phyloP scores from a whole-genome alignment of 2,888 invertebrate species.

The Mechanitis messenoides region DNA sequence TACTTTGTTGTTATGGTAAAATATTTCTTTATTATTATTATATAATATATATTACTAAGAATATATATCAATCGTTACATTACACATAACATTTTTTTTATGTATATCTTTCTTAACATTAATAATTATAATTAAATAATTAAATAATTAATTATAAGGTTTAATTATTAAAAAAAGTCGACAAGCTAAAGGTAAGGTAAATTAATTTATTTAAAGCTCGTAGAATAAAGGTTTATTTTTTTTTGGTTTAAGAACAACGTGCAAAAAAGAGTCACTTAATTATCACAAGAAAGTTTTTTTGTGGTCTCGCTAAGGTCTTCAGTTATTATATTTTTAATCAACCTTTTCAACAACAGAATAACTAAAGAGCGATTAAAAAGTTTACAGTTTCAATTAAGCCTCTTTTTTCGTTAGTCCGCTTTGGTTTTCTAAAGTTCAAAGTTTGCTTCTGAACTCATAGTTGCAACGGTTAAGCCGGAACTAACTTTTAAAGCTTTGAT shows the following conservation, averaged over 20 bases:
- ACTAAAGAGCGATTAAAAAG: slow-evolving; percentile 31
- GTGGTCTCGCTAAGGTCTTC: slow-evolving; percentile 9
- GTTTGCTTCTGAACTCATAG: slow-evolving; percentile 42
- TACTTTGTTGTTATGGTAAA: not conserved
- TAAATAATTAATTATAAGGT: no score
- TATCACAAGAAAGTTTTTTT: slow-evolving; percentile 14
- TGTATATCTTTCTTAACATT: no score
- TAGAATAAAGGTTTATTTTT: not conserved
- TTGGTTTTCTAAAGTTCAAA: slow-evolving; percentile 31
- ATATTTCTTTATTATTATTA: not conserved
- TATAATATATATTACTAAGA: no score
- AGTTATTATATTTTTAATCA: slow-evolving; percentile 29
- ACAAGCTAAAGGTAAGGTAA: not conserved
- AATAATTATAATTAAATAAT: no score
- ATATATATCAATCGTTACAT: no score
- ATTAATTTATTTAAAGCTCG: not conserved
- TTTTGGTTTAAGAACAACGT: slow-evolving; percentile 1
- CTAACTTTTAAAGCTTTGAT: slow-evolving; percentile 48
- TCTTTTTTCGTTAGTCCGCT: slow-evolving; percentile 31
- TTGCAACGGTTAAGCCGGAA: slow-evolving; percentile 45
- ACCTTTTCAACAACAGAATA: slow-evolving; percentile 23
- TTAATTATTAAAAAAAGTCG: no score
- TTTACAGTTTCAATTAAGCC: slow-evolving; percentile 37
- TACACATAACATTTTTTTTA: no score
- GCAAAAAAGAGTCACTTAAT: slow-evolving; percentile 5